Evolutionary conservation across 2,113 vertebrate genomes (phyloP), one percentile per base, ranked within the genome.

Genomic region (Microtus montanus): DNA sequence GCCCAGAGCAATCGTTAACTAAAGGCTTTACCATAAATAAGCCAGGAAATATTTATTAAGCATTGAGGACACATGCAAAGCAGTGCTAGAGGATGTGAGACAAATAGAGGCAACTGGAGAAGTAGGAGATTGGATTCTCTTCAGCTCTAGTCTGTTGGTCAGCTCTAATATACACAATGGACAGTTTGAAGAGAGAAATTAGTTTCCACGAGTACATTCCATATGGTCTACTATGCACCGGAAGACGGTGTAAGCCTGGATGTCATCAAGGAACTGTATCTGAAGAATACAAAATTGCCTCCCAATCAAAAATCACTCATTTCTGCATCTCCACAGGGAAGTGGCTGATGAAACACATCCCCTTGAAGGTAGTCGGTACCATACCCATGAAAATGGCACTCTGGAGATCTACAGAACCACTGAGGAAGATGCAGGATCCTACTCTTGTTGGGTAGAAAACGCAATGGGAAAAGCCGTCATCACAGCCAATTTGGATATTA

Each of bases 361-460:
- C 0, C 98, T 99, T 0, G 98, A 98, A 5, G 96, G 98, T 0
- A 89, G 91, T 0, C 98, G 98, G 52, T 99, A 99, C 14, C 96
- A 75, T 0, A 8, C 98, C 4, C 98, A 99, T 19, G 95, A 97
- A 89, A 99, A 99, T 0, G 99, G 99, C 20, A 99, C 99, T 0
- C 96, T 99, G 73, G 99, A 99, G 97, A 99, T 99, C 96, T 95
- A 92, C 75, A 85, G 79, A 0, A 96, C 98, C 0, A 98, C 91
- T 3, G 98, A 98, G 85, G 98, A 98, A 0, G 99, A 99, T 87
- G 97, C 98, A 0, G 99, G 99, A 0, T 98, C 99, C 0, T 99
- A 99, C 19, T 99, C 98, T 0, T 99, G 99, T 94, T 98, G 98
- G 96, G 98, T 99, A 70, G 98, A 98, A 94, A 99, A 99, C 91